Conservation (phyloP, 1,140 invertebrate species). For the Habropoda laboriosa region DNA sequence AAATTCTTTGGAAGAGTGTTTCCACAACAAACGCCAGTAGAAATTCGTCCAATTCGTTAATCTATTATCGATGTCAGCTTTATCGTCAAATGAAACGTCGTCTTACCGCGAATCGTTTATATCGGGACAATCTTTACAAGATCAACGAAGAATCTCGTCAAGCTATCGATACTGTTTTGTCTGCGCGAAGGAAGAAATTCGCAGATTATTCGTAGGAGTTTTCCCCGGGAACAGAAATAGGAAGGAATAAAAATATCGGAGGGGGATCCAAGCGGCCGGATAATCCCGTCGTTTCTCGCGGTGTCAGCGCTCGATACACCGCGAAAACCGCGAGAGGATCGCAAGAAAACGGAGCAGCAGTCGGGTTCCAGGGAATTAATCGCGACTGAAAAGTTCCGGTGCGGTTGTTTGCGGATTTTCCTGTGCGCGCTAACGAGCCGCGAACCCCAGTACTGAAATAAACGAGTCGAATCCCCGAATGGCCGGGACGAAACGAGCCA, state of each 20-base stretch:
- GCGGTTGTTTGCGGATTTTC: conserved; percentile 49
- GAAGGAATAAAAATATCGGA: no score
- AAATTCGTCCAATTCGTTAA: not conserved
- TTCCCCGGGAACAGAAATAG: no score
- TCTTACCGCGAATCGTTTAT: not conserved
- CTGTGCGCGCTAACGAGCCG: conserved; percentile 50
- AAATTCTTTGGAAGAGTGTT: not conserved
- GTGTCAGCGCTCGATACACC: conserved; percentile 3
- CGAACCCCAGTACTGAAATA: conserved; percentile 54
- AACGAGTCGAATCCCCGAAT: conserved; percentile 27
- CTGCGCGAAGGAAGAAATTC: no score
- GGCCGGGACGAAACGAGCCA: not conserved
- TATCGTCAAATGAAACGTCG: not conserved
- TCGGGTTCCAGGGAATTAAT: conserved; percentile 4
- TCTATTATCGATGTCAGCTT: not conserved
- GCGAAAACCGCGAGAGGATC: not conserved
- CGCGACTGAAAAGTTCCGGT: conserved; percentile 13
- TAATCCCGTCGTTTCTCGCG: not conserved
- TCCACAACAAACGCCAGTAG: not conserved
- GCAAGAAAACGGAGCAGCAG: conserved; percentile 15
- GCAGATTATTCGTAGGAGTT: no score
- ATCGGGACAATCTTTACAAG: not conserved
- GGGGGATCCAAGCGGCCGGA: no score
- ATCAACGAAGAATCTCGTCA: not conserved
- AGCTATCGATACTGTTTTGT: not conserved